Evolutionary conservation across 2,113 vertebrate genomes (phyloP), one percentile per base, ranked within the genome.

Genomic region (Ciconia boyciana): DNA sequence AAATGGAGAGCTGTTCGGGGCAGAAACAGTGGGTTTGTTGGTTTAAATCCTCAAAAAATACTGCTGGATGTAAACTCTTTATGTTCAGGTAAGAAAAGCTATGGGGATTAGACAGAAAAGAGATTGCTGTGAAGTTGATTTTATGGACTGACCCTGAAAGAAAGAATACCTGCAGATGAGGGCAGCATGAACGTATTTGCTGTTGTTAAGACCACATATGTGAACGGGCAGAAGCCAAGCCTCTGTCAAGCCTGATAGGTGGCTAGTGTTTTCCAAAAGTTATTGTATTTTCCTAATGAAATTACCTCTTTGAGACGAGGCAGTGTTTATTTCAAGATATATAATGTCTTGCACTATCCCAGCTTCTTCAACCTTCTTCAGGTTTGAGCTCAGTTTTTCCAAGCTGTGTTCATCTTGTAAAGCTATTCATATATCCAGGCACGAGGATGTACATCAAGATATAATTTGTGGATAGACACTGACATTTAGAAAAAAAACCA

Each of bases 391-490:
- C 61, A 64, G 54, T 79, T 96, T 93, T 93, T 68, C 60, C 74
- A 90, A 82, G 57, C 61, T 65, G 8, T 57, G 68, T 61, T 95
- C 52, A 31, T 93, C 46, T 65, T 71, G 51, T 86, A 71, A 68
- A 83, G 82, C 71, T 93, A 49, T 93, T 96, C 60, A 24, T 87
- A 21, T 31, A 88, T 44, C 62, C 52, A 76, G 69, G 49, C 90
- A 52, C 0, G 0, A 52, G 68, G 21, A 80, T 57, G 44, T 80
- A 72, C 65, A 71, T 94, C 89, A 90, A 76, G 61, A 94, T 49
- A 21, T 10, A 55, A 65, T 89, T 52, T 80, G 55, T 86, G 82
- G 89, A 95, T 96, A 87, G 84, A 91, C 89, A 81, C 68, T 95
- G 94, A 93, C 90, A 79, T 75, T 66, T 71, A 78, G 69, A 43